A percentile compares a stretch with the other conserved stretches of the same genome.
Evolutionary conservation across 2,888 invertebrate species (phyloP).

Genomic region (Meteorus cinctellus): DNA sequence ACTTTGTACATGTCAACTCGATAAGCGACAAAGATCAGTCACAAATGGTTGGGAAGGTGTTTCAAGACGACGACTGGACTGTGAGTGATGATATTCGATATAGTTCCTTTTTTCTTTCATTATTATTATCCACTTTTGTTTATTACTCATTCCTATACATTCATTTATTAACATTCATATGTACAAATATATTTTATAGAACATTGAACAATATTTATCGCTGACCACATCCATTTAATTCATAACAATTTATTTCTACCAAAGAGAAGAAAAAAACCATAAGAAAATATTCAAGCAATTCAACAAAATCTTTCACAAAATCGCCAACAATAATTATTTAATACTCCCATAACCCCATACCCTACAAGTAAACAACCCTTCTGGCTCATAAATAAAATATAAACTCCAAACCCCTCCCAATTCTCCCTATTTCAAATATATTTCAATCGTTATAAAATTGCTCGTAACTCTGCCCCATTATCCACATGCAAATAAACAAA

Average conservation of each 20-base stretch:
- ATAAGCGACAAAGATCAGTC: constrained; percentile 29
- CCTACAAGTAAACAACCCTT: too few relatives aligned
- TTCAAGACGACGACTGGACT: constrained; percentile 17
- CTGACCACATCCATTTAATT: too few relatives aligned
- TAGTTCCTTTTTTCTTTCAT: constrained; percentile 17
- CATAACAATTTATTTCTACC: too few relatives aligned
- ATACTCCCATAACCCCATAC: too few relatives aligned
- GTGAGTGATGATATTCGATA: constrained; percentile 16
- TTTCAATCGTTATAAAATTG: not conserved
- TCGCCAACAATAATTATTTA: too few relatives aligned
- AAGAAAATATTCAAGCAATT: not conserved
- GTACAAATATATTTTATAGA: too few relatives aligned
- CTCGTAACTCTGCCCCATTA: not conserved
- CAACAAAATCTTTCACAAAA: too few relatives aligned
- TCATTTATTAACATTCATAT: too few relatives aligned
- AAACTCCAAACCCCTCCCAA: not conserved
- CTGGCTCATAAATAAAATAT: too few relatives aligned
- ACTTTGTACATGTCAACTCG: constrained; percentile 22
- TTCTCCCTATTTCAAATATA: not conserved
- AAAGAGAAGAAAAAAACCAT: not conserved
- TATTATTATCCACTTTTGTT: not conserved
- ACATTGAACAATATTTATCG: too few relatives aligned
- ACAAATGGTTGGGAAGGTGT: constrained; percentile 13
- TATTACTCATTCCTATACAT: too few relatives aligned
- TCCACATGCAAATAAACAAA: too few relatives aligned